Evolutionary conservation across 2,888 invertebrate genomes (phyloP).

Genomic region (Ormia ochracea): DNA sequence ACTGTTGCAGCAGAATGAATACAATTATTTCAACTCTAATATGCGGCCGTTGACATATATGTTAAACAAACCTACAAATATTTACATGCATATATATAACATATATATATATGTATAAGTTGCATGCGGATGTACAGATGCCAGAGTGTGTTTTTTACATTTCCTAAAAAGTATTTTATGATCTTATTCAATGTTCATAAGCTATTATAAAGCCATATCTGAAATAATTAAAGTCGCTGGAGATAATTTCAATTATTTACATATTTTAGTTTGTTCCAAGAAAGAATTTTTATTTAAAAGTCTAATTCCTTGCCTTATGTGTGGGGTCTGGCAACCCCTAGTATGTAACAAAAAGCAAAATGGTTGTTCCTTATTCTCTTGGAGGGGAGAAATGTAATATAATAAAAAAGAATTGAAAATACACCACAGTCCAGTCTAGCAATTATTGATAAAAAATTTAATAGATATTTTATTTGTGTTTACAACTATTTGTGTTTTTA

Average conservation of each 20-base stretch:
- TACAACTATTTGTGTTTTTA: slow-evolving; percentile 67
- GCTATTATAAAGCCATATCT: no score
- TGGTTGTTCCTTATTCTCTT: slow-evolving; percentile 62
- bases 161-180: neutral
- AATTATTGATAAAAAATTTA: slow-evolving; percentile 66
- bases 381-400: slow-evolving; percentile 59
- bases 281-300: no score
- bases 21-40: slow-evolving; percentile 29
- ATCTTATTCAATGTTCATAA: no score
- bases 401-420: slow-evolving; percentile 61
- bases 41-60: slow-evolving; percentile 61
- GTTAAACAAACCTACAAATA: neutral
- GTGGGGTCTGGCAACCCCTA: slow-evolving; percentile 21
- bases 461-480: slow-evolving; percentile 69
- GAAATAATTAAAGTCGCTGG: no score
- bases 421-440: slow-evolving; percentile 62
- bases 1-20: neutral
- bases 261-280: no score
- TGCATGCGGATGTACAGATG: slow-evolving; percentile 19
- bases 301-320: no score
- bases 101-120: slow-evolving; percentile 7
- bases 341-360: slow-evolving; percentile 62
- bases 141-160: neutral
- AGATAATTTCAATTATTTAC: no score
- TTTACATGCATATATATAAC: no score